phyloP scores from a whole-genome alignment of 2,797 vertebrate genomes.

The Hirundo rustica region DNA sequence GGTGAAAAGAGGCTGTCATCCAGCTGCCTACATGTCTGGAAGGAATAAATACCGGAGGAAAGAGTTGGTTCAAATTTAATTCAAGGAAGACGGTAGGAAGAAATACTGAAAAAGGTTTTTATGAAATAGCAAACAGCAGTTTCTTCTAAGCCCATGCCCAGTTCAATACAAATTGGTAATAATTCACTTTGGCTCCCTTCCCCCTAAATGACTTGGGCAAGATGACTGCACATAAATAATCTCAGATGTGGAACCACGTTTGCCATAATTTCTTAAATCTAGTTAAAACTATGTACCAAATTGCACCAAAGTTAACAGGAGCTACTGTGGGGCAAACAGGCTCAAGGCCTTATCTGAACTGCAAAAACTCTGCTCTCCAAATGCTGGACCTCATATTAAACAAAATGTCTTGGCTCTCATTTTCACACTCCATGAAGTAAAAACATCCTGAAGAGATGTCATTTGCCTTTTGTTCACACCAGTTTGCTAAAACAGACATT shows the following conservation, averaged over 20 bases:
- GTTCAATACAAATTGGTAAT: background rate
- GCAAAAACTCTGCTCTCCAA: background rate
- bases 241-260: background rate
- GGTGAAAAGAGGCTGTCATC: constrained; percentile 49
- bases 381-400: background rate
- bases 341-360: background rate
- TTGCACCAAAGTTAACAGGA: background rate
- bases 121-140: background rate
- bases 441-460: background rate
- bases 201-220: background rate
- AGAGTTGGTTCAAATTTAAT: constrained; percentile 11
- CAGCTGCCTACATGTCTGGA: constrained; percentile 53
- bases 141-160: background rate
- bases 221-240: background rate
- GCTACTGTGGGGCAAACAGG: background rate
- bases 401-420: background rate
- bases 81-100: background rate
- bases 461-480: background rate
- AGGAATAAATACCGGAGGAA: constrained; percentile 17
- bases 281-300: background rate
- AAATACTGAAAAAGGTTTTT: background rate
- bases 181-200: background rate
- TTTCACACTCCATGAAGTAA: background rate
- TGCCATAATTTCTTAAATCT: background rate
- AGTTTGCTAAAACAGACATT: background rate